Evolutionary conservation across 1,140 invertebrate species (phyloP), one percentile per base, ranked within the genome.

Genomic region (Bombus affinis): DNA sequence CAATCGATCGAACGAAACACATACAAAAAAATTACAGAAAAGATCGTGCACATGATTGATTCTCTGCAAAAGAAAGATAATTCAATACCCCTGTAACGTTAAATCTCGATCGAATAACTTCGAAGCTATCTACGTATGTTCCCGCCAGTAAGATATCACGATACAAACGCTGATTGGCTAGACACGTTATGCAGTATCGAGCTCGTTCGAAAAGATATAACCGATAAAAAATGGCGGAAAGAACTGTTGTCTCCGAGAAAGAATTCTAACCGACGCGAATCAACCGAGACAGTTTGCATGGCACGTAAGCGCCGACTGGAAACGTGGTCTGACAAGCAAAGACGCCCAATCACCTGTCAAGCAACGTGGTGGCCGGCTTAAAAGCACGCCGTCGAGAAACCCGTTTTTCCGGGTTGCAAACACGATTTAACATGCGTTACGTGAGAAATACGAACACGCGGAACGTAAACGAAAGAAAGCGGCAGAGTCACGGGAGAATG

Each of bases 311-410:
- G 59, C 4, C 9, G n/a, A 81, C 18, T 81, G 35, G 70, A 85
- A 81, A 81, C 83, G 47, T 79, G 79, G 22, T 37, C 78, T 81
- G 78, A 75, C 84, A 74, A 73, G 77, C 42, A 74, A 85, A 73
- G 84, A 85, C 79, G 71, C 71, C 84, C 84, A 81, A 85, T 85
- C 84, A 81, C 84, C 84, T 85, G 84, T 74, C 84, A 88, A 86
- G 74, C 85, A 89, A 79, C 70, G 73, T 89, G 75, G 84, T 76
- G 47, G 25, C 74, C 65, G 73, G 71, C 32, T 47, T 42, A 75
- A 88, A 89, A 86, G 59, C 87, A 68, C 75, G 87, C 75, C 70
- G 47, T 39, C 72, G 71, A 83, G 44, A 76, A 88, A 57, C 66
- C 77, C 79, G 80, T 72, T 78, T 42, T 78, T 37, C 70, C 71